These are phyloP conservation scores for Osmoderma eremita DNA, from an alignment of 2,888 invertebrate species.

Conservation along the genomic window DNA sequence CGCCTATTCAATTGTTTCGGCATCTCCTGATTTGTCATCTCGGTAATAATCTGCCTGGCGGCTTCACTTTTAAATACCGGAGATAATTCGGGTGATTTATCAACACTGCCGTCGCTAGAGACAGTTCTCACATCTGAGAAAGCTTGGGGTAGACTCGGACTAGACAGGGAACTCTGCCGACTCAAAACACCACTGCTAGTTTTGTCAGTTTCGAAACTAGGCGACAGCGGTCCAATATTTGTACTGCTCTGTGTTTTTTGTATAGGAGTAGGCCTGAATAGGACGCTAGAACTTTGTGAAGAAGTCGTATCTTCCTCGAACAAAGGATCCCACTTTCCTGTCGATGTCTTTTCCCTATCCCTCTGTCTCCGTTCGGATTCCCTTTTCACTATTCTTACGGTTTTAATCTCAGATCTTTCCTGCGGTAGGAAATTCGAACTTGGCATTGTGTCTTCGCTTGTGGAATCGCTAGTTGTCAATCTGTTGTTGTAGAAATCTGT, in stretches of 20 bases:
- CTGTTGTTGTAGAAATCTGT: slow-evolving; percentile 67
- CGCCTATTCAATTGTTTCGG: slow-evolving; percentile 66
- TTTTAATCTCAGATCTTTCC: slow-evolving; percentile 91
- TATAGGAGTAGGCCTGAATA: slow-evolving; percentile 55
- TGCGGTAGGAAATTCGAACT: slow-evolving; percentile 62
- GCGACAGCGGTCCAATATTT: slow-evolving; percentile 47
- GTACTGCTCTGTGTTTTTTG: slow-evolving; percentile 53
- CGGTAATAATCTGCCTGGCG: slow-evolving; percentile 85
- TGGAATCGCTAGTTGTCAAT: slow-evolving; percentile 66
- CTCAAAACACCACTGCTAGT: slow-evolving; percentile 50
- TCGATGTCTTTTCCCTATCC: slow-evolving; percentile 75
- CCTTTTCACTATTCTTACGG: slow-evolving; percentile 91
- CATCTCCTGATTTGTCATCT: slow-evolving; percentile 69
- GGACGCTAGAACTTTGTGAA: slow-evolving; percentile 56
- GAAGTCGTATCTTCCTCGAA: slow-evolving; percentile 60
- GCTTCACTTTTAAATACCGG: slow-evolving; percentile 89
- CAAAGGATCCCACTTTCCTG: slow-evolving; percentile 60
- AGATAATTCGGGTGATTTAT: slow-evolving; percentile 69
- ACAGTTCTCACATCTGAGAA: slow-evolving; percentile 49
- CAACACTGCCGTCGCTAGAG: slow-evolving; percentile 43
- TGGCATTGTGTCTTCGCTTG: slow-evolving; percentile 56
- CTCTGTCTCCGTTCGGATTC: slow-evolving; percentile 88
- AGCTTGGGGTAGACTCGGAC: slow-evolving; percentile 54
- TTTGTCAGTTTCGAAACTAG: slow-evolving; percentile 51
- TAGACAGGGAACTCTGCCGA: slow-evolving; percentile 54